A percentile compares a stretch with the other conserved stretches of the same genome.
Evolutionary conservation across 2,113 vertebrate species (phyloP).

Genomic region (Silurus meridionalis): DNA sequence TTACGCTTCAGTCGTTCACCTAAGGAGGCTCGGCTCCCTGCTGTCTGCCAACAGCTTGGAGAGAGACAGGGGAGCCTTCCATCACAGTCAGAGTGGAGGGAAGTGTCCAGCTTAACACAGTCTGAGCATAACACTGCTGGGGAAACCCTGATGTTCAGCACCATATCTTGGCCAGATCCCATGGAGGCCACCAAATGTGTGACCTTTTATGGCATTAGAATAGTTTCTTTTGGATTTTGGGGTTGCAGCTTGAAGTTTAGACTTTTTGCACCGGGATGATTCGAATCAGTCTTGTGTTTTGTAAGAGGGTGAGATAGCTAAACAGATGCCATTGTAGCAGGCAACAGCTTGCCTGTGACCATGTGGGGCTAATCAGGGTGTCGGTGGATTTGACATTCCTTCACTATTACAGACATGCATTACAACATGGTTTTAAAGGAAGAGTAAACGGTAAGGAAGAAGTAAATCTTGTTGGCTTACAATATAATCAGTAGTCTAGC

Average conservation of each 20-base stretch:
- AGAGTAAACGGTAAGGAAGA: neutral
- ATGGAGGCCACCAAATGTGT: neutral
- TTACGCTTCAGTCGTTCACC: conserved; percentile 51
- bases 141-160: conserved; percentile 20
- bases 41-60: conserved; percentile 62
- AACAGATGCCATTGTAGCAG: conserved; percentile 6
- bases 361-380: conserved; percentile 1
- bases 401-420: neutral
- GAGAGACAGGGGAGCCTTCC: conserved; percentile 53
- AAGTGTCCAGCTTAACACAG: conserved; percentile 50
- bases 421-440: neutral
- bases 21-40: conserved; percentile 50
- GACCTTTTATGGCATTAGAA: conserved; percentile 25
- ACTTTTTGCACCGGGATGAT: neutral
- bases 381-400: neutral
- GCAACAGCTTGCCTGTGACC: conserved; percentile 8
- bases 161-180: conserved; percentile 24
- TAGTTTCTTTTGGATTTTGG: neutral
- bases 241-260: neutral
- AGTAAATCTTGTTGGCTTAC: neutral
- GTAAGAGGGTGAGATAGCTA: neutral
- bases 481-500: neutral
- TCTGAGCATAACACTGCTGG: conserved; percentile 45
- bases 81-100: conserved; percentile 51
- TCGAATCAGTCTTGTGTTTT: neutral